These are phyloP conservation scores for Platorchestia sp. DNA, from an alignment of 1,140 invertebrate genomes.

Conservation along the genomic window DNA sequence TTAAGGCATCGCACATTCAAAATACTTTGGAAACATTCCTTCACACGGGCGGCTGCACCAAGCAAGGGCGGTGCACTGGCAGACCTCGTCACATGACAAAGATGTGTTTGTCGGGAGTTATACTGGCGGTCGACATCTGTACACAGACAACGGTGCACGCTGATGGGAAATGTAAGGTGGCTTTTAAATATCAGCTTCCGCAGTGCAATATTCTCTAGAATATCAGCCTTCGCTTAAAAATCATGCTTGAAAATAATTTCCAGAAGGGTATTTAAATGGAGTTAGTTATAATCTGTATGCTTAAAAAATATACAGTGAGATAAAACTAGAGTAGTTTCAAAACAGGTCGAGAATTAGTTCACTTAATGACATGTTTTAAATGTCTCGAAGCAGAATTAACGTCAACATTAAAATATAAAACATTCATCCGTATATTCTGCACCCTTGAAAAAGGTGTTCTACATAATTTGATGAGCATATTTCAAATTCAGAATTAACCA, in stretches of 20 bases:
- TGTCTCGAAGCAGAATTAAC: neutral
- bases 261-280: no score
- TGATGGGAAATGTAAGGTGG: neutral
- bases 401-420: neutral
- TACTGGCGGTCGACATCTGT: neutral
- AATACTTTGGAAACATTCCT: slow-evolving; percentile 2
- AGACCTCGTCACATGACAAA: neutral
- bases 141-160: neutral
- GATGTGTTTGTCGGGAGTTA: neutral
- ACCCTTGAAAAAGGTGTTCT: no score
- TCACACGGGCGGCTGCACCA: neutral
- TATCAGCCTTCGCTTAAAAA: neutral
- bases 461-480: no score
- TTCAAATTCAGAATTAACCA: no score
- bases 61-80: neutral
- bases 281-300: no score
- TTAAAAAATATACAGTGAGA: no score
- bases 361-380: neutral
- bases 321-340: neutral
- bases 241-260: neutral
- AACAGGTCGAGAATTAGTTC: neutral
- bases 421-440: no score
- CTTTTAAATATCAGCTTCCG: neutral
- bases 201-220: neutral
- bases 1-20: slow-evolving; percentile 18